Percentiles rank a stretch among this genome's conserved stretches.
phyloP scores from a whole-genome alignment of 2,797 vertebrate species.

The Alosa sapidissima region DNA sequence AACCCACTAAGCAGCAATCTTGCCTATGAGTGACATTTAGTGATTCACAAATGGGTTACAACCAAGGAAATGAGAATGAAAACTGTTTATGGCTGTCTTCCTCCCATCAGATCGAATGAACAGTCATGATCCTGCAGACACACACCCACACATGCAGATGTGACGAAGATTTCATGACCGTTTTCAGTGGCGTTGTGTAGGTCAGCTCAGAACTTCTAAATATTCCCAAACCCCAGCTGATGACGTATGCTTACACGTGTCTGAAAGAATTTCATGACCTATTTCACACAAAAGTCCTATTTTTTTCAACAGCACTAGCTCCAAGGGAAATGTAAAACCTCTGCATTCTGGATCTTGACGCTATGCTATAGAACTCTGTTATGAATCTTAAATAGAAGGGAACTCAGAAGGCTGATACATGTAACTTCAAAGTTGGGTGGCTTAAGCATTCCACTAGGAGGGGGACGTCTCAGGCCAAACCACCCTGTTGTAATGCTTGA shows the following conservation, averaged over 20 bases:
- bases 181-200: not conserved
- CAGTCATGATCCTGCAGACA: not conserved
- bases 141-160: not conserved
- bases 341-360: too few relatives aligned
- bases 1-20: not conserved
- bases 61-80: not conserved
- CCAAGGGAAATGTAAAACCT: too few relatives aligned
- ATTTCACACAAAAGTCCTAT: not conserved
- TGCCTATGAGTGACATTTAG: not conserved
- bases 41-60: not conserved
- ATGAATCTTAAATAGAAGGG: not conserved
- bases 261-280: not conserved
- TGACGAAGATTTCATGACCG: not conserved
- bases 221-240: not conserved
- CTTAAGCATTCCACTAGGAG: not conserved
- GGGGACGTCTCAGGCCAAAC: not conserved
- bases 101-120: not conserved
- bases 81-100: not conserved
- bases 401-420: not conserved
- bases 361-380: not conserved
- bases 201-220: not conserved
- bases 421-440: not conserved
- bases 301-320: not conserved
- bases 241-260: not conserved
- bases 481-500: not conserved